Evolutionary conservation across 2,113 vertebrate genomes (phyloP), one percentile per base, ranked within the genome.

Genomic region (Leucosticte australis): DNA sequence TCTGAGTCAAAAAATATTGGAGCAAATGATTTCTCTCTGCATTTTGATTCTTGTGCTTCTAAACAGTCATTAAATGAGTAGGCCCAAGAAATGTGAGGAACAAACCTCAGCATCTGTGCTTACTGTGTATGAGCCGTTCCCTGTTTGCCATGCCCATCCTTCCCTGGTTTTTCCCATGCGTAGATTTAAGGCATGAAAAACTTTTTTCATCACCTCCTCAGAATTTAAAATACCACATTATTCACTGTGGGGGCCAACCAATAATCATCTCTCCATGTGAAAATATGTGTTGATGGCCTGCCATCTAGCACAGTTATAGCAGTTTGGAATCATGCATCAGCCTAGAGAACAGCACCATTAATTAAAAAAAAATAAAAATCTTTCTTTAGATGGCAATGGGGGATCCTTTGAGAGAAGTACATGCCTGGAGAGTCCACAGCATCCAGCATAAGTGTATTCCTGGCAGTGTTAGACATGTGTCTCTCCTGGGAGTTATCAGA

Each of bases 11-110:
- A 84, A 71, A 87, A 79, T 49, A 87, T 31, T 55, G 35, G 69
- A 67, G 57, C 39, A 69, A 74, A 86, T 9, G 3, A 39, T 63
- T 90, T 96, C 21, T 85, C 23, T 80, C 42, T 74, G 39, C 47
- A 37, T 90, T 88, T 94, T 94, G 21, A 52, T 83, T 77, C 39
- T 62, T 55, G 17, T 90, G 10, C 46, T 91, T 90, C 91, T 56
- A 37, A 65, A 70, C 19, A 90, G 42, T 59, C 39, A 67, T 79
- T 80, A 74, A 50, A 80, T 3, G 11, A 55, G 24, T 57, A 55
- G 22, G 11, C 14, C 23, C 41, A n/a, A 81, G 83, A 93, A 90
- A 57, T n/a, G 28, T 59, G 18, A 89, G 65, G 44, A 78, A 23
- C 0, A 12, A 87, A 60, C 18, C 21, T 69, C 74, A 62, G 7